Base-by-base conservation (phyloP, 2,888 invertebrate genomes). In the Hermodice carunculata region DNA sequence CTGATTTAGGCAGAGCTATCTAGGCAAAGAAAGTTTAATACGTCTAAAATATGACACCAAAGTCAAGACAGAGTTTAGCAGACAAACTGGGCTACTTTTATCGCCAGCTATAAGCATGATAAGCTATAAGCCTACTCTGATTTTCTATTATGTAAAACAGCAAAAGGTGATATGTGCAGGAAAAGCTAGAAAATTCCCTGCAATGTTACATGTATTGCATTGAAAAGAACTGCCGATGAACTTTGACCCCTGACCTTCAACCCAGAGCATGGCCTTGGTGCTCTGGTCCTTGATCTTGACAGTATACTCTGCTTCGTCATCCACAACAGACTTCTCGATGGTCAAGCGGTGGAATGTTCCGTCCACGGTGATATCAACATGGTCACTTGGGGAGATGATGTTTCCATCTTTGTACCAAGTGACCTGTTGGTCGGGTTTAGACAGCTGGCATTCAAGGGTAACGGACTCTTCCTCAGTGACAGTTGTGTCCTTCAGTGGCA, bases 371-470 rank as follows among this genome's bases (percentile, higher is more conserved):
- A 80, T 67, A 28, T 61, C 56, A 59, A 75, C 74, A 66, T 78
- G 77, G 17, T 74, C 71, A 52, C 70, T 67, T 19, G 61, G 61
- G 24, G 32, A 37, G n/a, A 84, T 74, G 34, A 71, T 72, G 44
- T 77, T 73, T 42, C 78, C 80, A 58, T 82, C 77, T 59, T 78
- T 67, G 70, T 68, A 77, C 89, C 89, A 85, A n/a, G 69, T 71
- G 24, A 82, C 80, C 48, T 78, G 75, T 62, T 75, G 75, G 67
- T 77, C 76, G 17, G 80, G 77, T 64, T 81, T 80, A 68, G 73
- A 78, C 63, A 83, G 74, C 68, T 83, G 79, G 73, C 81, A 82
- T 59, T 79, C 79, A 60, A 84, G 64, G 49, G 72, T 75, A 3
- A 80, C 73, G 42, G 76, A 77, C 49, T 80, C 76, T 31, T 77